Evolutionary conservation across 2,888 invertebrate genomes (phyloP).

Genomic region (Ischnura elegans): DNA sequence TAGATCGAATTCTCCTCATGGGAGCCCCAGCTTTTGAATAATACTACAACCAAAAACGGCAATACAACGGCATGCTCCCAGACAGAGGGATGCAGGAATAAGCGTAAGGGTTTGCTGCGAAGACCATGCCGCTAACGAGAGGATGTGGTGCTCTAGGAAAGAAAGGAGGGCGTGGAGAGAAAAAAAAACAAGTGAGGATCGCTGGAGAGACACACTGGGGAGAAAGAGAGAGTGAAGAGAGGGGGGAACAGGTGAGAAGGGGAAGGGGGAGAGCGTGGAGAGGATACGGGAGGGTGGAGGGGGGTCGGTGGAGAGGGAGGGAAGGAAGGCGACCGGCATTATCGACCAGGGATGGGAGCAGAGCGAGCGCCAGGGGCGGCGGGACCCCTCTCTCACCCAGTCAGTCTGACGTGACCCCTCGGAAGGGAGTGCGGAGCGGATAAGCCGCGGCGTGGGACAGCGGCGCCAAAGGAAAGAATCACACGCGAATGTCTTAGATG

Average conservation of each 20-base stretch:
- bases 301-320: not conserved
- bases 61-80: too few species aligned
- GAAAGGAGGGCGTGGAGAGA: too few species aligned
- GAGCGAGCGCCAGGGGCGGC: not conserved
- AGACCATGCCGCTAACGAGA: too few species aligned
- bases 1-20: too few species aligned
- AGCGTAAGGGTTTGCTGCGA: too few species aligned
- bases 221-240: not conserved
- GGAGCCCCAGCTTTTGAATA: too few species aligned
- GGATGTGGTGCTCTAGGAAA: too few species aligned
- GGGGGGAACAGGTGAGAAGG: not conserved
- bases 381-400: not conserved
- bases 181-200: too few species aligned
- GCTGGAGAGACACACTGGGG: not conserved
- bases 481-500: too few species aligned
- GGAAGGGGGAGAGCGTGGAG: not conserved
- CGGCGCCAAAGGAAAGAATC: too few species aligned
- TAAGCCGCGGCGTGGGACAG: not conserved
- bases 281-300: not conserved
- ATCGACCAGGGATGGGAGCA: conserved; percentile 50
- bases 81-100: too few species aligned
- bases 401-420: conserved; percentile 10
- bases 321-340: conserved; percentile 23
- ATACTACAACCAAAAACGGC: too few species aligned
- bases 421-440: not conserved